Percentiles rank a stretch among this genome's conserved stretches.
These are phyloP conservation scores for Microhierax caerulescens DNA, from an alignment of 2,797 vertebrate species.

Conservation along the genomic window DNA sequence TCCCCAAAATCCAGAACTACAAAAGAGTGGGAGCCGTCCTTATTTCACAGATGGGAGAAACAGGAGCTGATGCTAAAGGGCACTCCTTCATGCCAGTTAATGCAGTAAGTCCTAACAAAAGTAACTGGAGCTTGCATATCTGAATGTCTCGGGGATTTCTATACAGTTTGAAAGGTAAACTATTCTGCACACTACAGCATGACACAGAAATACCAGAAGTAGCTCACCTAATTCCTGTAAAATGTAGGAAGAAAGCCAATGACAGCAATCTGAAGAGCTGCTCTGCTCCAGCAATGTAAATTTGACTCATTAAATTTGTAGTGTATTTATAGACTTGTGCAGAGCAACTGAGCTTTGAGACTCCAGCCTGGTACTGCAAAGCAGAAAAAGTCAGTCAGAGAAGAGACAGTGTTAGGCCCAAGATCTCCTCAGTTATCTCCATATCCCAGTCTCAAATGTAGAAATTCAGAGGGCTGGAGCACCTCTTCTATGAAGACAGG, in stretches of 20 bases:
- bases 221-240: background rate
- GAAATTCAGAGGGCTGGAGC: background rate
- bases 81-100: background rate
- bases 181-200: background rate
- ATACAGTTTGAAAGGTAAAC: background rate
- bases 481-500: too few relatives aligned
- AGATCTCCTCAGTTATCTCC: background rate
- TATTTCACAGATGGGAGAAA: background rate
- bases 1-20: background rate
- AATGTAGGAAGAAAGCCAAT: background rate
- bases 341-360: background rate
- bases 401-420: background rate
- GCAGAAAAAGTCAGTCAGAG: background rate
- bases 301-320: background rate
- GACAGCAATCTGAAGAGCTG: background rate
- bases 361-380: background rate
- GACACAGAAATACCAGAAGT: background rate
- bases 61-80: background rate
- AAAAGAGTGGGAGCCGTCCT: background rate
- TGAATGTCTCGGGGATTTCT: background rate
- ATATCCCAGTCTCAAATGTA: background rate
- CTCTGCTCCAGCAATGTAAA: background rate
- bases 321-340: background rate
- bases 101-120: background rate
- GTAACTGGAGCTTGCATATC: background rate